Evolutionary conservation across 2,888 invertebrate genomes (phyloP), one percentile per base, ranked within the genome.

Genomic region (Mesopsocus fuscifrons): DNA sequence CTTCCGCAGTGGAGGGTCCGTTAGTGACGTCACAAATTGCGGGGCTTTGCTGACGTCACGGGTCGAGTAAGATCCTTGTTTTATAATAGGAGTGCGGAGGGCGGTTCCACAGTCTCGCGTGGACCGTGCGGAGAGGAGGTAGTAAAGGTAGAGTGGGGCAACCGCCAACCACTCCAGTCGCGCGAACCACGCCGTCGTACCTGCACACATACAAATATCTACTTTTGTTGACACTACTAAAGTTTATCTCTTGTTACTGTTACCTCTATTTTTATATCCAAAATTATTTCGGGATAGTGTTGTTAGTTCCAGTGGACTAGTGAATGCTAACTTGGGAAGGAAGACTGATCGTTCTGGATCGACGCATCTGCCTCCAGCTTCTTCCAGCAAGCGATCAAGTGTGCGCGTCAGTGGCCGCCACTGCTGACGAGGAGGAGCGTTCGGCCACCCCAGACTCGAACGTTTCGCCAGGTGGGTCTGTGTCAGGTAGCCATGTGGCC

Each of bases 1-100:
- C n/a, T n/a, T n/a, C n/a, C n/a, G n/a, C n/a, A n/a, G n/a, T n/a
- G n/a, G n/a, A n/a, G n/a, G n/a, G n/a, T n/a, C n/a, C n/a, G n/a
- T n/a, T 13, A 13, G 18, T 43, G 43, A 45, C 45, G 43, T 43
- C 45, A 43, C 43, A 42, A 34, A 35, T 26, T 21, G 41, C 41
- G 44, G 44, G 34, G 34, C 3, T 26, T 38, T 9, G 18, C 42
- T 44, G 46, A 43, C 45, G 45, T 47, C 47, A 45, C 45, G 16
- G 44, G 18, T n/a, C 35, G 15, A 15, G 23, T 41, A 32, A 44
- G 43, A 42, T 42, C 44, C 45, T 41, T 41, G 45, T 47, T 49
- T 49, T 47, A 49, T 49, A 49, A 49, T 47, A 47, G 43, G 42
- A 43, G 23, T 42, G 41, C 46, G 44, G 47, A 44, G 46, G 45